Evolutionary conservation across 2,797 vertebrate species (phyloP), one percentile per base, ranked within the genome.

Genomic region (Eremophila alpestris): DNA sequence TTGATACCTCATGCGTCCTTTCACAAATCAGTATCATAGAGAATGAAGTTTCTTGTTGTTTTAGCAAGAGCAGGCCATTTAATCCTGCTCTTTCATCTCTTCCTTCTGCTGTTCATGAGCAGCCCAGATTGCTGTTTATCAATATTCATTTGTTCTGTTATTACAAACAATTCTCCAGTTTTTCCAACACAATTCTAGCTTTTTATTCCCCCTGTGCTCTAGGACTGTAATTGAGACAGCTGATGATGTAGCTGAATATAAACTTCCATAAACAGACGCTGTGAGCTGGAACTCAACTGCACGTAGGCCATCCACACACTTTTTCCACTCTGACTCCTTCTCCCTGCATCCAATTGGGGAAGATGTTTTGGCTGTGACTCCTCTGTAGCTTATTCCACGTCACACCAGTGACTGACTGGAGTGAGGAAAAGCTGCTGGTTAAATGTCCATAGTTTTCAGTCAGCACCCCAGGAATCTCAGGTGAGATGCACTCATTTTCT

Each of bases 251-350:
- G 67, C 90, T 94, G 90, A 84, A 81, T 68, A 54, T 63, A 87
- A 95, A 58, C 36, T 71, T 75, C 49, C 85, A 90, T 67, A 95
- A 95, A 95, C 83, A 96, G 92, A 80, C 0, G 0, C 69, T 54
- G n/a, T 36, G 51, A 41, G 19, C 54, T 81, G 68, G 78, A 95
- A 90, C 76, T 85, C 54, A 51, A 7, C 62, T 68, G 95, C 81
- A 94, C 49, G 45, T 91, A 94, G 70, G 13, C 83, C 83, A 81
- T 69, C 60, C 77, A 87, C 87, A 93, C 59, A 49, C 48, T 85
- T 94, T 97, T 93, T 94, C 89, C 93, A 95, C 84, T 83, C 96
- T 63, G 87, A 46, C 91, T 76, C 55, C 36, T 87, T 83, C 87
- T 96, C 79, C 81, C 74, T 82, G 75, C 64, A 92, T 88, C 78